These are phyloP conservation scores for Drosophila gunungcola DNA, from an alignment of 1,140 invertebrate genomes.

Conservation along the genomic window DNA sequence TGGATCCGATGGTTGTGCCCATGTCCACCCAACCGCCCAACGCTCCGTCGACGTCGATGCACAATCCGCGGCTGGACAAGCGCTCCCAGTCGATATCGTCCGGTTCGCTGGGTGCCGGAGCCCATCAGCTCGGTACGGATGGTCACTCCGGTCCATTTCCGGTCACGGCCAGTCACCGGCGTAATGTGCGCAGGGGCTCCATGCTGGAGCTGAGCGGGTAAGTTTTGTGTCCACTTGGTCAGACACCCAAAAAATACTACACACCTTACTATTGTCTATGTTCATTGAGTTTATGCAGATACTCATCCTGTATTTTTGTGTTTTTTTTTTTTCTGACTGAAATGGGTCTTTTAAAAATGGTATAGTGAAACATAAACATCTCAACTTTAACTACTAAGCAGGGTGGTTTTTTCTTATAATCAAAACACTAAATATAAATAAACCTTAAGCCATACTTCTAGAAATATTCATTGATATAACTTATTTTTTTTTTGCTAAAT, in stretches of 20 bases:
- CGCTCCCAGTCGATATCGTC: conserved; percentile 84
- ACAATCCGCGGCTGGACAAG: conserved; percentile 72
- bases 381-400: neutral
- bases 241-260: conserved; percentile 20
- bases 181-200: conserved; percentile 88
- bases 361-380: neutral
- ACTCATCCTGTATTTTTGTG: conserved; percentile 15
- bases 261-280: conserved; percentile 30
- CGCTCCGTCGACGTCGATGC: conserved; percentile 59
- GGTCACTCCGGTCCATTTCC: conserved; percentile 79
- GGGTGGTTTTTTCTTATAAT: neutral
- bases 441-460: neutral
- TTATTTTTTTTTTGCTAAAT: neutral
- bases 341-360: conserved; percentile 13
- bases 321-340: conserved; percentile 15
- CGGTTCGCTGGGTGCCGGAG: conserved; percentile 39
- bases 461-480: neutral
- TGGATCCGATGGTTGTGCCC: conserved; percentile 67
- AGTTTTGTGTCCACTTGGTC: conserved; percentile 69
- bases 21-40: conserved; percentile 26
- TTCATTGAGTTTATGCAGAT: conserved; percentile 35
- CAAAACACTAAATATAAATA: neutral
- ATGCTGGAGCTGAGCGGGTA: conserved; percentile 89
- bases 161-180: conserved; percentile 86
- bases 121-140: conserved; percentile 57